Percentiles rank a stretch among this genome's conserved stretches.
Evolutionary conservation across 2,888 invertebrate species (phyloP).

Genomic region (Andricus quercusramuli): DNA sequence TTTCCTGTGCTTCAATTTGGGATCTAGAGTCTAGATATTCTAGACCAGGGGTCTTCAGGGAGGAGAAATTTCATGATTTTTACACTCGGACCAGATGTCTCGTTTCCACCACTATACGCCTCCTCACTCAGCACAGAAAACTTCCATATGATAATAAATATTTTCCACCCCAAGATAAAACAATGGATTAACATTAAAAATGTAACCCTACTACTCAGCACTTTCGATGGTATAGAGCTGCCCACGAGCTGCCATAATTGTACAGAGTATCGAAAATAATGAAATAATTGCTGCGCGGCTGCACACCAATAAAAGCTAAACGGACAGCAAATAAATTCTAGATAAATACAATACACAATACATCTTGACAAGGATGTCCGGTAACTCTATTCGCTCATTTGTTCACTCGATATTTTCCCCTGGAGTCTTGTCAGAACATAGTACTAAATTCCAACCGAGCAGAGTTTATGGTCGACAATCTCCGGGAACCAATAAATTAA

Average conservation of each 20-base stretch:
- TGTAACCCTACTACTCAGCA: background rate
- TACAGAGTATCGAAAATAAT: background rate
- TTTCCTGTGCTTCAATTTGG: too few species aligned
- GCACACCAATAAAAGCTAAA: background rate
- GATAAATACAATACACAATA: background rate
- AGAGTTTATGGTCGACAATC: conserved; percentile 22
- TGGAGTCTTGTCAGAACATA: background rate
- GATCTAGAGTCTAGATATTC: too few species aligned
- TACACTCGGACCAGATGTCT: too few species aligned
- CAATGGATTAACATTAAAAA: background rate
- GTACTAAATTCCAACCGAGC: background rate
- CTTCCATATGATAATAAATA: too few species aligned
- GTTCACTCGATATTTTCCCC: background rate
- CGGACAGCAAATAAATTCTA: background rate
- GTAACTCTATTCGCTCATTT: conserved; percentile 6
- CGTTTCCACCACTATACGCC: too few species aligned
- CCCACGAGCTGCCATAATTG: background rate
- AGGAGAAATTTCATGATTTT: too few species aligned
- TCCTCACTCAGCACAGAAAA: too few species aligned
- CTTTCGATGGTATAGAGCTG: too few species aligned
- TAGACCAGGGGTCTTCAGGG: too few species aligned
- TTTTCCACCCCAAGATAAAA: background rate
- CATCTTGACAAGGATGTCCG: background rate
- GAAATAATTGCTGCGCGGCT: background rate
- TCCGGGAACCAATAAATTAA: conserved; percentile 20